Evolutionary conservation across 2,888 invertebrate genomes (phyloP), one percentile per base, ranked within the genome.

Genomic region (Pristionchus fissidentatus): DNA sequence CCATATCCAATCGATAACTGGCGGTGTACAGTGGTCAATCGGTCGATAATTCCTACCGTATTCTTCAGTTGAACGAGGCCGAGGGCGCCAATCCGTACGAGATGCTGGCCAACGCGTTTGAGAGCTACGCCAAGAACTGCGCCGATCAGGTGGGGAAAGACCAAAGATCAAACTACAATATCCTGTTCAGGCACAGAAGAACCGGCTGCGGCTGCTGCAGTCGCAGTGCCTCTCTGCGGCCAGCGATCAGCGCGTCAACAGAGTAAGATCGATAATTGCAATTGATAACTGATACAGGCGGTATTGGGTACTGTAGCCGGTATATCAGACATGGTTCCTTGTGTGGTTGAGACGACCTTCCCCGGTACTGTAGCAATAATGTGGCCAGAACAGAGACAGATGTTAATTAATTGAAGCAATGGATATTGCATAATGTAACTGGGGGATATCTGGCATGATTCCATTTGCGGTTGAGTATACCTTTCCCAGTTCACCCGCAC

Each of bases 51-150:
- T 8, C 62, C 41, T 62, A 62, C 62, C 62, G 62, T 62, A 62
- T 22, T 66, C 66, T 26, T 49, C 73, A 77, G 75, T 32, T 77
- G 75, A 77, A 77, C 75, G 75, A 77, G 49, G 75, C 46, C 32
- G 75, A 77, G 5, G 75, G 75, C 32, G 26, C n/a, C 22, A 77
- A 77, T 19, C 75, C 75, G 49, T 77, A 46, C 49, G 75, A 77
- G 75, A 46, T 49, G 75, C 49, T 77, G 13, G 26, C 75, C 32
- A 77, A 46, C 49, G 75, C 75, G 13, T 41, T 77, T 32, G 49
- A 49, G 29, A 49, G 32, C 49, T 77, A 77, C 35, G 46, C 38
- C 32, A 77, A 77, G 46, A 49, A 49, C 75, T 10, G 46, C 49
- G 32, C 19, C 35, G 75, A 77, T 0, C 46, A 32, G 75, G 75